Evolutionary conservation across 2,888 invertebrate genomes (phyloP).

Genomic region (Miltochrista miniata): DNA sequence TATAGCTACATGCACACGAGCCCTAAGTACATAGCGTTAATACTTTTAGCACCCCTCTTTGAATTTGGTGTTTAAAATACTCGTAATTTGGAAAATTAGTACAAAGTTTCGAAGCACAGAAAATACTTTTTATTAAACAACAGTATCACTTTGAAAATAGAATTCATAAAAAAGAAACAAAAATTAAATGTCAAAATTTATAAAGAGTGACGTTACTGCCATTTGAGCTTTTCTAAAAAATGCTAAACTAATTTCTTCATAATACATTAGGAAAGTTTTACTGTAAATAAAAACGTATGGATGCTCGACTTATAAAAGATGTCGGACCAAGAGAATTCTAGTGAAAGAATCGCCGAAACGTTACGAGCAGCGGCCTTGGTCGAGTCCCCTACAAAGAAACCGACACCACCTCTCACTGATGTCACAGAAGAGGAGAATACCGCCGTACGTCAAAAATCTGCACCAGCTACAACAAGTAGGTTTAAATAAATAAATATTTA

Average conservation of each 20-base stretch:
- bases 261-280: slow-evolving; percentile 55
- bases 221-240: slow-evolving; percentile 61
- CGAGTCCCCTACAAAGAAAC: slow-evolving; percentile 51
- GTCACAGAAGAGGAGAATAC: slow-evolving; percentile 45
- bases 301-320: slow-evolving; percentile 58
- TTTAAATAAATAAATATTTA: too few species aligned
- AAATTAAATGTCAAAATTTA: slow-evolving; percentile 70
- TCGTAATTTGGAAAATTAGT: too few species aligned
- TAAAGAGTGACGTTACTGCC: slow-evolving; percentile 65
- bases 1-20: too few species aligned
- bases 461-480: slow-evolving; percentile 65
- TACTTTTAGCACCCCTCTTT: too few species aligned
- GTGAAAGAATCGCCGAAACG: slow-evolving; percentile 37
- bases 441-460: slow-evolving; percentile 57
- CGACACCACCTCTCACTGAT: slow-evolving; percentile 53
- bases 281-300: slow-evolving; percentile 54
- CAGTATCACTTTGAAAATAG: slow-evolving; percentile 61
- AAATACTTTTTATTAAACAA: slow-evolving; percentile 34
- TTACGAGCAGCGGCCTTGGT: slow-evolving; percentile 51
- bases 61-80: too few species aligned
- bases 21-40: too few species aligned
- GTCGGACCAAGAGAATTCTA: slow-evolving; percentile 68
- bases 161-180: slow-evolving; percentile 61
- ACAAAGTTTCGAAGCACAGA: too few species aligned
- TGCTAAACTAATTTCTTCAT: slow-evolving; percentile 54